Conservation (phyloP, 2,888 invertebrate genomes). For the Acleris laterana region DNA sequence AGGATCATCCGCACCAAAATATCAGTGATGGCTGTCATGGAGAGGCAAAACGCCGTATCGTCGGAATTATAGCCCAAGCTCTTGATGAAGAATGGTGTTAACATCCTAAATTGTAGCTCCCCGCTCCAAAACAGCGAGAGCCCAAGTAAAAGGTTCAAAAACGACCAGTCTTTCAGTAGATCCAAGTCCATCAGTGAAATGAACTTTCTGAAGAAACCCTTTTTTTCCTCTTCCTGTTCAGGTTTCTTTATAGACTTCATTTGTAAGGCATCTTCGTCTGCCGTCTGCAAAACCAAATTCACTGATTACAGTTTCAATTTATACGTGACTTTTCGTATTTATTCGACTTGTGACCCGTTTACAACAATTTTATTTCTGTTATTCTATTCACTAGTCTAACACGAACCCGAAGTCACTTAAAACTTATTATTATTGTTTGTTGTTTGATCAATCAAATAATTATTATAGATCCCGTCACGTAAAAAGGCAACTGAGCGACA, state of each 20-base stretch:
- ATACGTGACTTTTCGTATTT: too few species aligned
- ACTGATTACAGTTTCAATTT: too few species aligned
- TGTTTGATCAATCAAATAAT: too few species aligned
- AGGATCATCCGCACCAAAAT: slow-evolving; percentile 88
- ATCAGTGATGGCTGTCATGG: slow-evolving; percentile 90
- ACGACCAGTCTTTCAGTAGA: slow-evolving; percentile 88
- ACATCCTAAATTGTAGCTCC: slow-evolving; percentile 90
- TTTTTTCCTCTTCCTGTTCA: slow-evolving; percentile 59
- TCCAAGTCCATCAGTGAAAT: slow-evolving; percentile 89
- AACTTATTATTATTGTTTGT: too few species aligned
- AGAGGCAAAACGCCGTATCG: slow-evolving; percentile 89
- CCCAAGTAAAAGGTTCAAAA: slow-evolving; percentile 89
- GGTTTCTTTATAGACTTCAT: slow-evolving; percentile 76
- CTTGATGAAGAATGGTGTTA: slow-evolving; percentile 87
- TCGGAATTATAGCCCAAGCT: slow-evolving; percentile 86
- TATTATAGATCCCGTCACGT: too few species aligned
- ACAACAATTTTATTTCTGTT: too few species aligned
- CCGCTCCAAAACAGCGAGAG: slow-evolving; percentile 90
- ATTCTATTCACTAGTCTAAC: too few species aligned
- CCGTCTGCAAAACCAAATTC: slow-evolving; percentile 63
- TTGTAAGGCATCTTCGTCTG: slow-evolving; percentile 76
- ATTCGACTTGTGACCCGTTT: too few species aligned
- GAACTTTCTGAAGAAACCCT: slow-evolving; percentile 82
- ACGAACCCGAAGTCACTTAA: too few species aligned
- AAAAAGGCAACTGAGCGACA: too few species aligned